Base-by-base conservation (phyloP, 2,113 vertebrate species). In the Sigmodon hispidus region DNA sequence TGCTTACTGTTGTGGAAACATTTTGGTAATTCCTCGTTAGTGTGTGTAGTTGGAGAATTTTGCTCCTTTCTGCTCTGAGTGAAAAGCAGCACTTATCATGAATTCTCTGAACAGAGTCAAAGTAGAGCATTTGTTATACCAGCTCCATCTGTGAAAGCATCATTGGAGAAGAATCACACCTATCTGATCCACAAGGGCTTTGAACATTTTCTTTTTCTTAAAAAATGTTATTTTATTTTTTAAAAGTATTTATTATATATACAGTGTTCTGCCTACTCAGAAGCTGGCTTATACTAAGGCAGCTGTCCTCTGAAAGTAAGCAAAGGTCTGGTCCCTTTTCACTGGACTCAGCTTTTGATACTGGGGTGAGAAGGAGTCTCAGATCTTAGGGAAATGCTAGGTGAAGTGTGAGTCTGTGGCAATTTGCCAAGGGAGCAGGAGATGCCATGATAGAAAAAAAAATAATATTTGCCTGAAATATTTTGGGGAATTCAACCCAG, bases 41-140 rank as follows among this genome's bases (percentile, higher is more conserved):
- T 45, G 5, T 73, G 6, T 45, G 1, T 76, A 43, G 40, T 55
- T 80, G 61, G 43, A 83, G 17, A 79, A 59, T 55, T n/a, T 89
- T 57, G 59, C 80, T 87, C 6, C 45, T 91, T 61, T 72, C 45
- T 95, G 7, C 89, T 92, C 36, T 76, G n/a, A 79, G 19, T 94
- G 55, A 88, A 61, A 96, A 91, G 83, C 52, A 79, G 26, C 43
- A 90, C 88, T 85, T 34, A 7, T 63, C 80, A 36, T 59, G 5
- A 76, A 75, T 95, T 91, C 76, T 34, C 22, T 80, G 52, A 94
- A 63, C 70, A 76, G 45, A 43, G 40, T 97, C 92, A 94, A 93
- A 89, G 61, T 29, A 76, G 48, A 43, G 2, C n/a, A 88, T 48
- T 93, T 86, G 16, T 67, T 45, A 83, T 31, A 81, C 75, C 76